Percentiles rank a stretch among this genome's conserved stretches.
phyloP scores from a whole-genome alignment of 1,140 invertebrate genomes.

The Caenorhabditis inopinata region DNA sequence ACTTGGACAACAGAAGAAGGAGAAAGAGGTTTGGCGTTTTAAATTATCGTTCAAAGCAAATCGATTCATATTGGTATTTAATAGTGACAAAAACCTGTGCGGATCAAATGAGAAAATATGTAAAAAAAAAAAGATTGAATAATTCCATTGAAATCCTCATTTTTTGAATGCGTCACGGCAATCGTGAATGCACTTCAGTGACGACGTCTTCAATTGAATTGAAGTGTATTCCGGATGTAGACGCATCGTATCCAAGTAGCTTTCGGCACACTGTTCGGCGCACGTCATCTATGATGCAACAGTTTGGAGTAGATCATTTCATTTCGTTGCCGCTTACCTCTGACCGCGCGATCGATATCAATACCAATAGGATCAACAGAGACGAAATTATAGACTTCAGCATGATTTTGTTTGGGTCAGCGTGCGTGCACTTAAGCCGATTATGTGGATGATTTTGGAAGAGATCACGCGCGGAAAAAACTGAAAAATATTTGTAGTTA shows the following conservation, averaged over 20 bases:
- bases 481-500: background rate
- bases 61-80: background rate
- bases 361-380: background rate
- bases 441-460: background rate
- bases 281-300: conserved; percentile 2
- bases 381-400: conserved; percentile 3
- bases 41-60: background rate
- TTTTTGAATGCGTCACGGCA: conserved; percentile 28
- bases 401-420: background rate
- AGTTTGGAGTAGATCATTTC: background rate
- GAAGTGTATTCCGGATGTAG: conserved; percentile 9
- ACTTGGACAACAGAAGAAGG: conserved; percentile 42
- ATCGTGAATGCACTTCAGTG: conserved; percentile 30
- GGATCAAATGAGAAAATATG: conserved; percentile 19
- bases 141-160: background rate
- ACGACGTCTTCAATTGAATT: conserved; percentile 4
- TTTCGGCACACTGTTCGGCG: conserved; percentile 34
- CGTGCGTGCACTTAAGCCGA: background rate
- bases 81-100: conserved; percentile 1
- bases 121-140: background rate
- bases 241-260: background rate
- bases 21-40: conserved; percentile 16
- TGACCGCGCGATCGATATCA: conserved; percentile 19
- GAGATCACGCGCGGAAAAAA: background rate
- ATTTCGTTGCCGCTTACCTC: background rate